Base-by-base conservation (phyloP, 2,797 vertebrate species). In the Brotula barbata region DNA sequence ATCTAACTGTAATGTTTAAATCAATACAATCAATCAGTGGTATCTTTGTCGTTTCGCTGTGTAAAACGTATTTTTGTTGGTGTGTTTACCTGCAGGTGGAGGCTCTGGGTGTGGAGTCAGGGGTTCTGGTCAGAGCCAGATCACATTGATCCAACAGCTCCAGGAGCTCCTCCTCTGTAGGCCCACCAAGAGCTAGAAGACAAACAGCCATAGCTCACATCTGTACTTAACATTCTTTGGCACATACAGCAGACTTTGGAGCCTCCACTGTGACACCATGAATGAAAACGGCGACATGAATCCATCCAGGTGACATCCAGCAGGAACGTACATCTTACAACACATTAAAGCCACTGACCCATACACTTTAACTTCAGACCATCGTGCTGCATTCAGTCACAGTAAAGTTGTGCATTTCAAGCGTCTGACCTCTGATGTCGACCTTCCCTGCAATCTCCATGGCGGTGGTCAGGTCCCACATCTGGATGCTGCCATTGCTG, bases 401-500 rank as follows among this genome's bases (percentile, higher is more conserved):
- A n/a, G 15, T 22, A 23, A 43, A 41, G 50, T 43, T 31, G n/a
- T 28, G 16, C n/a, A 2, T 12, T 14, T 17, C 3, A 40, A 9
- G 7, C 1, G 8, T 23, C 77, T 78, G 10, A 93, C 93, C 92
- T 86, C 87, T 75, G 57, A 88, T 90, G 77, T 93, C 92, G 1
- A 92, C 87, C 66, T 93, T 95, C 37, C 90, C 93, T 0, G 89
- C 88, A 17, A 92, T 92, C 33, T 96, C 94, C 93, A 96, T 94
- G 46, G 94, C 95, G 0, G 95, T 96, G 16, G 95, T 96, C 45
- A 97, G 90, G 86, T 97, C 95, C 95, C 95, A 97, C 93, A 95
- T 94, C 88, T 95, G 94, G 74, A 97, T 91, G 87, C 94, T 95
- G 73, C 95, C 95, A 0, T 96, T 96, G 84, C 90, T 57, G 14